Evolutionary conservation across 2,888 invertebrate species (phyloP), one percentile per base, ranked within the genome.

Genomic region (Plutella xylostella): DNA sequence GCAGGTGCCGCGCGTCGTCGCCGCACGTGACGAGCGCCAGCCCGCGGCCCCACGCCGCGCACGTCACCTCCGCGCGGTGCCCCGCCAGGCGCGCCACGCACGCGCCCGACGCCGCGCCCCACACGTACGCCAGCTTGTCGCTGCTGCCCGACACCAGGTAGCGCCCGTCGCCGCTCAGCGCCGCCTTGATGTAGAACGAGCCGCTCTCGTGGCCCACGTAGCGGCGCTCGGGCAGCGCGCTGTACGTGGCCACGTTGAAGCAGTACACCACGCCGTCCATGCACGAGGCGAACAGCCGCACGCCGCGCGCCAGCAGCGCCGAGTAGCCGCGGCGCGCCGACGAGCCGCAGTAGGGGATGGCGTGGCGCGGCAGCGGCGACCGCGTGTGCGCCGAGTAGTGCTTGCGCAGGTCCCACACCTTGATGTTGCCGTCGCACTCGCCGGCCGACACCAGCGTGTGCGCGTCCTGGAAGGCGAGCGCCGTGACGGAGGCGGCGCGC

Each of bases 71-170:
- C 7, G 92, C 92, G 35, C 87, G 80, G 63, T 96, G 96, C 0
- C 94, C 95, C 1, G 83, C 76, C 4, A 96, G 77, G 42, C 86
- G 85, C 17, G 91, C 87, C 9, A 94, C 67, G 1, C 94, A 93
- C 47, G 84, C 70, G 0, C 90, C 78, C 51, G 76, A 71, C 12
- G 85, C 82, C 1, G 90, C 86, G 65, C 89, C 90, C 96, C 96
- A 97, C 44, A 97, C 89, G 63, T 95, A 96, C 0, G 94, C 96
- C 56, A 88, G 85, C 55, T 91, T 90, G 72, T 95, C 94, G 58
- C 92, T 92, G 55, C 95, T 95, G n/a, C 96, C 96, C 68, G 94
- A 94, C 0, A 94, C 83, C 20, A 97, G 76, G 72, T 93, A 96
- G 50, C 85, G 77, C 4, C 92, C 90, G 72, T 96, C 94, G 1